Evolutionary conservation across 2,888 invertebrate genomes (phyloP), one percentile per base, ranked within the genome.

Genomic region (Leistus spinibarbis): DNA sequence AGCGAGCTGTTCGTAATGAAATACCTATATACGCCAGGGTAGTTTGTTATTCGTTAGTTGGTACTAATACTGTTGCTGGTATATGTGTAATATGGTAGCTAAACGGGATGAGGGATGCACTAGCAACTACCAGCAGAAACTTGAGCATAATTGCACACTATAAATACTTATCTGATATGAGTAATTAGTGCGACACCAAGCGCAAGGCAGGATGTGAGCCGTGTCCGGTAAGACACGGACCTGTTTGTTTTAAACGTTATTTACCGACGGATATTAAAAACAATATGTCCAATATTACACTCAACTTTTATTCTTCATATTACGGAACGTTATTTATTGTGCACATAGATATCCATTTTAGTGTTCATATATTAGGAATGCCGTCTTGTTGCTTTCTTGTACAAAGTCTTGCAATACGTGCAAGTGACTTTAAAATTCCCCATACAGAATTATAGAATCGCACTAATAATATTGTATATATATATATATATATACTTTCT

Each of bases 121-220:
- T 53, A 22, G 60, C 60, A 40, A 40, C 56, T 63, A 20, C 20
- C 9, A 40, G 16, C 74, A 62, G 85, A 84, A 81, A 83, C 84
- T 81, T 78, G 81, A 81, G 82, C 84, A 82, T 85, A 85, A 85
- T 85, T 85, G 84, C 84, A 79, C 76, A 81, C 83, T 81, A 83
- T 85, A 85, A 85, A 85, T 85, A 84, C 84, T 83, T 84, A 84
- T 84, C 85, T 84, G 84, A 84, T 85, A 84, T 82, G 82, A 83
- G 84, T 83, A 85, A 85, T 84, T 85, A 84, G 84, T 74, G 68
- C 24, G 73, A 53, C 53, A 19, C 54, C 27, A 17, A 10, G 68
- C 69, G 27, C 17, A 19, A 10, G 20, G n/a, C 57, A 10, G 40
- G 66, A 40, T 60, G 54, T 22, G 24, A 53, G 22, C 64, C 54